These are phyloP conservation scores for Tauraco hartlaubi DNA, from an alignment of 2,797 vertebrate genomes.

Conservation along the genomic window DNA sequence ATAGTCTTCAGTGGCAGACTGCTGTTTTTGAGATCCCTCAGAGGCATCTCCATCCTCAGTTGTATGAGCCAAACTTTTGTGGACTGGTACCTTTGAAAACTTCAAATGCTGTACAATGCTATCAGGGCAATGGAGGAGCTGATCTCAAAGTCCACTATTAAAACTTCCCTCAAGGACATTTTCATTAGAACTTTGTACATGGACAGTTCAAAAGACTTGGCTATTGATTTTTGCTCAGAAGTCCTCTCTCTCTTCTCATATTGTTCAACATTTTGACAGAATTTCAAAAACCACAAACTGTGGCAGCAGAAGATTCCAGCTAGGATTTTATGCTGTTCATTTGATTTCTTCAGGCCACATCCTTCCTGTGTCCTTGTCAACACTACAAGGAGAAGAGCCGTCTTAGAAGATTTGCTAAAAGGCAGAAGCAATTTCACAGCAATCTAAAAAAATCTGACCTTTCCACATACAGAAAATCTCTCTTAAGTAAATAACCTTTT, in stretches of 20 bases:
- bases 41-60: slow-evolving; percentile 60
- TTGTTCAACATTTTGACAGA: slow-evolving; percentile 79
- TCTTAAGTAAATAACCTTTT: slow-evolving; percentile 91
- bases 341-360: slow-evolving; percentile 83
- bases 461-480: slow-evolving; percentile 85
- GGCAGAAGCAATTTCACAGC: slow-evolving; percentile 90
- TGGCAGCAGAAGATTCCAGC: slow-evolving; percentile 66
- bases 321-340: slow-evolving; percentile 74
- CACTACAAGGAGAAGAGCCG: slow-evolving; percentile 76
- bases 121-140: slow-evolving; percentile 57
- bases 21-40: slow-evolving; percentile 67
- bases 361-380: slow-evolving; percentile 88
- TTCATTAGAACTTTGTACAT: slow-evolving; percentile 79
- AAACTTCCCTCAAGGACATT: slow-evolving; percentile 80
- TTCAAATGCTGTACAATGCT: slow-evolving; percentile 67
- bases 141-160: slow-evolving; percentile 78
- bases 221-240: slow-evolving; percentile 83
- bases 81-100: slow-evolving; percentile 70
- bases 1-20: slow-evolving; percentile 31
- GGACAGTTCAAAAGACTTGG: slow-evolving; percentile 78
- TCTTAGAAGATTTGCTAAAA: slow-evolving; percentile 88
- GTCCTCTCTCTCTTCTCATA: slow-evolving; percentile 71
- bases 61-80: slow-evolving; percentile 66
- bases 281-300: slow-evolving; percentile 74
- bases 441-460: slow-evolving; percentile 87